phyloP scores from a whole-genome alignment of 2,797 vertebrate genomes.

The Bufotes viridis region DNA sequence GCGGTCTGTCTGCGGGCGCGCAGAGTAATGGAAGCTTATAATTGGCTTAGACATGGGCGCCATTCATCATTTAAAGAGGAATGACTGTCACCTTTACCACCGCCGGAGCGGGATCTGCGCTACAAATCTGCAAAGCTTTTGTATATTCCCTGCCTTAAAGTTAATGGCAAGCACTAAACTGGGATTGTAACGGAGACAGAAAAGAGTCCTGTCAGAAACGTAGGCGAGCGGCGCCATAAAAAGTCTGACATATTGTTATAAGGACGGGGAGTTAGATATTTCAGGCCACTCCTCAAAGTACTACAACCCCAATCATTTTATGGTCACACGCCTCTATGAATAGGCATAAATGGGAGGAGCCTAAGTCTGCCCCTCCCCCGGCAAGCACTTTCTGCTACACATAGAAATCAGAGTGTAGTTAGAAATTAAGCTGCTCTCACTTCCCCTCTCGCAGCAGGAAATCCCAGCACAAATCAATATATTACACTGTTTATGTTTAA shows the following conservation, averaged over 20 bases:
- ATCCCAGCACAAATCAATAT: background rate
- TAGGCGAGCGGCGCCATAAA: background rate
- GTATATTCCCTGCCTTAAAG: conserved; percentile 33
- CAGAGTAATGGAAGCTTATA: background rate
- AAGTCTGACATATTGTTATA: background rate
- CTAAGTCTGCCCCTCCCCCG: background rate
- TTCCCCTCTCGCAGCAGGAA: background rate
- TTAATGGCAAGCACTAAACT: conserved; percentile 28
- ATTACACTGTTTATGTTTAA: too few relatives aligned
- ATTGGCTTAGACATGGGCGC: background rate
- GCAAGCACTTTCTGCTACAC: too few relatives aligned
- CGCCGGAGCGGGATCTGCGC: background rate
- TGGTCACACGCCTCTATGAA: too few relatives aligned
- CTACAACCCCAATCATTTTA: background rate
- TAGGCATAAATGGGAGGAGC: background rate
- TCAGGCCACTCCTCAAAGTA: background rate
- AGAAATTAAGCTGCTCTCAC: too few relatives aligned
- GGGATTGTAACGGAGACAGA: background rate
- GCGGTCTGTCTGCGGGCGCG: background rate
- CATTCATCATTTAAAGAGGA: background rate
- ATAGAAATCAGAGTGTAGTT: too few relatives aligned
- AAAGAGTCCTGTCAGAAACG: background rate
- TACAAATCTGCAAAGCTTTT: conserved; percentile 30
- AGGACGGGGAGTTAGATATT: background rate
- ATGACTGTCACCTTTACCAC: background rate